Base-by-base conservation (phyloP, 2,113 vertebrate species). In the Pterocles orientalis region DNA sequence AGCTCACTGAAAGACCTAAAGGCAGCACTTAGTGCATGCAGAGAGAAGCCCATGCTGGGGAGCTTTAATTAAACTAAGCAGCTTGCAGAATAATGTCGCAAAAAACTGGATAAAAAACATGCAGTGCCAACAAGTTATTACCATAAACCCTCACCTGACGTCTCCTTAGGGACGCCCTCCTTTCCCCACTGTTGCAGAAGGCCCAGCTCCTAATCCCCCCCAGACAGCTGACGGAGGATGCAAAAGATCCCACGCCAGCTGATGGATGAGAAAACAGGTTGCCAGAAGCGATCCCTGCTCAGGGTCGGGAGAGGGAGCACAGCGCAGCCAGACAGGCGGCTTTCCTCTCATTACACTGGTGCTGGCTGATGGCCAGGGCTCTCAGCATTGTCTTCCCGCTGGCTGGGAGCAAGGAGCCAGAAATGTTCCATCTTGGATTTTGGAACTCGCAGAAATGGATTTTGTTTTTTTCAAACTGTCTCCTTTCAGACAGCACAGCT, bases 61-160 rank as follows among this genome's bases (percentile, higher is more conserved):
- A 86, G 48, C 24, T 84, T 95, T 95, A 91, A 95, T 95, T 91
- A 95, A 95, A 91, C 76, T 12, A 82, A 94, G 58, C 48, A 62
- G 56, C 43, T 81, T 65, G 77, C 65, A 89, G 79, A 83, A 88
- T 57, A 54, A 6, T 2, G 1, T 18, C 58, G 29, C 7, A 56
- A 71, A 91, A 80, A 23, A 10, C 1, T 1, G 16, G 29, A 64
- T 82, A 18, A 85, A 84, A 88, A 79, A 69, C 5, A 7, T 7
- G 1, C 2, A 0, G 8, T 48, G 61, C 76, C 85, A 90, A 48
- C 0, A 1, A 82, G 7, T 76, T 47, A 80, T 61, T 69, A 61
- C 43, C 43, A 53, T 36, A 93, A 94, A 68, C 29, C 14, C 53
- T 68, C 83, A 68, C 78, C 68, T 80, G 66, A 19, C 34, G 36